Conservation (phyloP, 2,888 invertebrate genomes). For the Chrysotoxum bicinctum region DNA sequence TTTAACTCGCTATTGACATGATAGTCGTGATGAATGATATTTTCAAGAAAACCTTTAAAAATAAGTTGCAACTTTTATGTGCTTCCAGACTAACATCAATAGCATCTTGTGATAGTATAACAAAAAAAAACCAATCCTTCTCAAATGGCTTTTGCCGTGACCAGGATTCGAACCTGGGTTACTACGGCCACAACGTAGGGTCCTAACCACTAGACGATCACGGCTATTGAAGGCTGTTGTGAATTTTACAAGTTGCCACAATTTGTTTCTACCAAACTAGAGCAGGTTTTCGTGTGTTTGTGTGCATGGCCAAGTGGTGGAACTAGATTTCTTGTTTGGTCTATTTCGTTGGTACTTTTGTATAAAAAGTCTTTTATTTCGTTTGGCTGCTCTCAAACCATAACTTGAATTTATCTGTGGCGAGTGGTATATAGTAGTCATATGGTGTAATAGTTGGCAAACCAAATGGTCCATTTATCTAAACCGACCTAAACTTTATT, state of each 20-base stretch:
- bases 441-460: neutral
- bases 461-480: neutral
- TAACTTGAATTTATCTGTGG: neutral
- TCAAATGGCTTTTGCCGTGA: slow-evolving; percentile 74
- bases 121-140: neutral
- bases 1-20: slow-evolving; percentile 14
- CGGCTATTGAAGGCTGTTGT: slow-evolving; percentile 75
- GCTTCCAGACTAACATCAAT: too few relatives aligned
- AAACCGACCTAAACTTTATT: neutral
- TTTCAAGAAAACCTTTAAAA: slow-evolving; percentile 3
- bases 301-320: slow-evolving; percentile 25
- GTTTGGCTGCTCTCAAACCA: neutral
- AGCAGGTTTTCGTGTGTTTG: slow-evolving; percentile 44
- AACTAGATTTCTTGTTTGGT: slow-evolving; percentile 25
- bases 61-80: neutral
- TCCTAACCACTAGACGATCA: slow-evolving; percentile 82
- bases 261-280: slow-evolving; percentile 38
- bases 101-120: neutral
- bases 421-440: neutral
- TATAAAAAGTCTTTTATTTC: neutral
- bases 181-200: slow-evolving; percentile 81
- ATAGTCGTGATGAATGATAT: neutral
- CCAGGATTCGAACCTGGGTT: slow-evolving; percentile 82
- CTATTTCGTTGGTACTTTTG: neutral
- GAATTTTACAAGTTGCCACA: neutral